Percentiles rank a stretch among this genome's conserved stretches.
Evolutionary conservation across 1,140 invertebrate species (phyloP).

Genomic region (Linepithema humile): DNA sequence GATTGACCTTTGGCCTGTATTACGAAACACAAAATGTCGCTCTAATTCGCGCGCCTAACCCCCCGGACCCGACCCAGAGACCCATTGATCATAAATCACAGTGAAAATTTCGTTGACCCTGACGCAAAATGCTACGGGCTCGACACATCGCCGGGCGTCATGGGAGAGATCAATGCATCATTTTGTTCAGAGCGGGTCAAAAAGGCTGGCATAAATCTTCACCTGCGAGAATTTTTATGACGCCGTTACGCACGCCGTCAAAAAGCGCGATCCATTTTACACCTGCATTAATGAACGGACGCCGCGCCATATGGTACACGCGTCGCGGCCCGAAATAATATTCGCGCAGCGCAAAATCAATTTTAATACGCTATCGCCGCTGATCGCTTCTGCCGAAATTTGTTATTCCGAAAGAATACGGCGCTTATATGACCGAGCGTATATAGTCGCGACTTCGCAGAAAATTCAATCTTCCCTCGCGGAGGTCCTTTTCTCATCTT

Average conservation of each 20-base stretch:
- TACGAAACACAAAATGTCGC: slow-evolving; percentile 17
- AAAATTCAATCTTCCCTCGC: neutral
- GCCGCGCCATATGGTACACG: neutral
- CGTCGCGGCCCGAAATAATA: slow-evolving; percentile 28
- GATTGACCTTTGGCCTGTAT: slow-evolving; percentile 6
- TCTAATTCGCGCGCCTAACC: slow-evolving; percentile 25
- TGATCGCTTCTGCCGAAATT: too few relatives aligned
- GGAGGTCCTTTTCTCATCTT: neutral
- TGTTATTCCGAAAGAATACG: too few relatives aligned
- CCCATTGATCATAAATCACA: slow-evolving; percentile 50
- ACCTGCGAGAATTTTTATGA: slow-evolving; percentile 46
- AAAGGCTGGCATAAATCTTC: slow-evolving; percentile 38
- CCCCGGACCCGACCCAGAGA: neutral
- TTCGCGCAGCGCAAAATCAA: slow-evolving; percentile 27
- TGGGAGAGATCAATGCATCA: slow-evolving; percentile 49
- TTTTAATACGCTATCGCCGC: slow-evolving; percentile 20
- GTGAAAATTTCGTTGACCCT: slow-evolving; percentile 53
- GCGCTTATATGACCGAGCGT: too few relatives aligned
- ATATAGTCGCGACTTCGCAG: neutral
- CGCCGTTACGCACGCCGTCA: slow-evolving; percentile 18
- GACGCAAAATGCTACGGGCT: slow-evolving; percentile 22
- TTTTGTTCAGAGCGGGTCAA: slow-evolving; percentile 18
- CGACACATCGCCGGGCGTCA: slow-evolving; percentile 30
- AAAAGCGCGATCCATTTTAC: slow-evolving; percentile 42
- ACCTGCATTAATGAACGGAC: slow-evolving; percentile 37